Base-by-base conservation (phyloP, 2,888 invertebrate species). In the Chymomyza procnemis region DNA sequence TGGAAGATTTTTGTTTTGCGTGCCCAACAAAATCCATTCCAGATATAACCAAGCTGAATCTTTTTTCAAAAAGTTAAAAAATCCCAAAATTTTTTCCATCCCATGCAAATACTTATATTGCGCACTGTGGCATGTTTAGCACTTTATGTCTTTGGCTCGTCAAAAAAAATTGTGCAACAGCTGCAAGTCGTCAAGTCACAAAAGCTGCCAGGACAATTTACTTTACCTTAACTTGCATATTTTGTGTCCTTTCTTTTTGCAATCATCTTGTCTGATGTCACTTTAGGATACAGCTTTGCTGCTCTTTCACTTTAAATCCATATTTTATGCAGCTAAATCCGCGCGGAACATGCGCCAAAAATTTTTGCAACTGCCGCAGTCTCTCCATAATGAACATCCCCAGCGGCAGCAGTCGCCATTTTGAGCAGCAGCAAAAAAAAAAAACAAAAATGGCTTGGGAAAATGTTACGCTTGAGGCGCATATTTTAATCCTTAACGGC, bases 261-360 rank as follows among this genome's bases (percentile, higher is more conserved):
- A 12, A 12, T 12, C 34, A 41, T 41, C 34, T 50, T 50, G 8
- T n/a, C 55, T 55, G 26, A 30, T 30, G 14, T 19, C 34, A 30
- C 26, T 34, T 57, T 9, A n/a, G 26, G 26, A 6, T 6, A 8
- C 8, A 26, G 26, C 3, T n/a, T 54, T 67, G 63, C 66, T 69
- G 71, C 72, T 67, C 75, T 77, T 47, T 69, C 71, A 69, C 75
- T 77, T 77, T 77, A 78, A 78, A 77, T 75, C 73, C 73, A 78
- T 75, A 78, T 77, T 78, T 78, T 78, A 78, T 77, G 77, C 75
- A 78, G 71, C 69, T 66, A 74, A 77, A 74, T 76, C 62, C 77
- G 64, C 61, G 69, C 58, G 30, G 64, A 61, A 55, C 65, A 64
- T 65, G 69, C 68, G 41, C 48, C 66, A 73, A 71, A 73, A 74